Evolutionary conservation across 37 sponge, comb jelly and placozoan species (phyloP), one percentile per base, ranked within the genome.

Genomic region (Oscarella lobularis): DNA sequence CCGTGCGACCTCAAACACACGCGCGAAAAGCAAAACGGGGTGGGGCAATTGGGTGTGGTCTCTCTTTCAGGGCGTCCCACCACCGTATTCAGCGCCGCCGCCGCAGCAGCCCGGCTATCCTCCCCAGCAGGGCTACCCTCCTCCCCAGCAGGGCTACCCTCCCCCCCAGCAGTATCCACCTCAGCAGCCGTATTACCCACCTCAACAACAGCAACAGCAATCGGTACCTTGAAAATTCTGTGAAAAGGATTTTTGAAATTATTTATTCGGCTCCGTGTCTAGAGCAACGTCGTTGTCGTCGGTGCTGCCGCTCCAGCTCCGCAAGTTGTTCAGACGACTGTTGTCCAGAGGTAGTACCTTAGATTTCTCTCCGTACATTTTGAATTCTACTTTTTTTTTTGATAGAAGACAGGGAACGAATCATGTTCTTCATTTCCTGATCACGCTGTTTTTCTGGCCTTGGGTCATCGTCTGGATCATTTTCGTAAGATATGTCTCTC

Each of bases 41-140:
- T n/a, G n/a, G n/a, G n/a, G n/a, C n/a, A n/a, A n/a, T n/a, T n/a
- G n/a, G n/a, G n/a, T n/a, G n/a, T n/a, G n/a, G n/a, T n/a, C n/a
- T n/a, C n/a, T n/a, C n/a, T n/a, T n/a, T n/a, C n/a, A n/a, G n/a
- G n/a, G n/a, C n/a, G n/a, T n/a, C n/a, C n/a, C n/a, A n/a, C n/a
- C n/a, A n/a, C n/a, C n/a, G n/a, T n/a, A n/a, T n/a, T n/a, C n/a
- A n/a, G n/a, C n/a, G n/a, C n/a, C n/a, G n/a, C n/a, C n/a, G n/a
- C n/a, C n/a, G n/a, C n/a, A n/a, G n/a, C 60, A 48, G 60, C 60
- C 60, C 9, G 60, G 60, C 9, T 48, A 48, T 20, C 60, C 60
- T 48, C 60, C 60, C 9, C 60, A 48, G 60, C 60, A 48, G 60
- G 60, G 60, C 14, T 48, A 48, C 60, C 60, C 60, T 48, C 60